Base-by-base conservation (phyloP, 2,113 vertebrate genomes). In the Columba janthina region DNA sequence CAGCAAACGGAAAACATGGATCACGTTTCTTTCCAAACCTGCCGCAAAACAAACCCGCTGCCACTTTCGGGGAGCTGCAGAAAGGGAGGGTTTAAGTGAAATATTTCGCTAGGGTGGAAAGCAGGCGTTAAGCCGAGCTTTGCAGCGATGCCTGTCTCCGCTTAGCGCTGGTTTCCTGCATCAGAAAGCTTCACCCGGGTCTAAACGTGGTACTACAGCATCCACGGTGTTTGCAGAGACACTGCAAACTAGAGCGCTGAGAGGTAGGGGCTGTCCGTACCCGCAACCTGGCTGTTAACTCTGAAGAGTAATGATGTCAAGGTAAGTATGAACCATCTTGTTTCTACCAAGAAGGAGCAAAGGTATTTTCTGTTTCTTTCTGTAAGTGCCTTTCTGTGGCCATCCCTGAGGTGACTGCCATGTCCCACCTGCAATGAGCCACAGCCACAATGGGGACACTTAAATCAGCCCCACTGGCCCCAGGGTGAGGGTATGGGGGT, bases 391-490 rank as follows among this genome's bases (percentile, higher is more conserved):
- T 46, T 67, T 26, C 28, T 31, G 48, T 17, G 54, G 24, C 17
- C 60, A 20, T 6, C n/a, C 22, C 40, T 0, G 1, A 32, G 56
- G 32, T 50, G 70, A 19, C 36, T 22, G 32, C 48, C 8, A 5
- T 29, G 8, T 20, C 25, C 31, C 42, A 38, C 36, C 54, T 25
- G n/a, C 26, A 4, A 44, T 15, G 42, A 51, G 29, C 48, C 42
- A 5, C 29, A 17, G 50, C 9, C 65, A 57, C 0, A 1, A 29
- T 16, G 16, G n/a, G 11, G 20, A 12, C 10, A 16, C 15, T 53
- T 11, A 7, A 32, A 32, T 25, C 70, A 48, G 11, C 9, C 38
- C 51, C 3, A 1, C 11, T 0, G 0, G 18, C 15, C 13, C 32
- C 1, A 1, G 29, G 6, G 15, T 28, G 57, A 85, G 75, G 44